Conservation (phyloP, 2,113 vertebrate species). For the Nestor notabilis region DNA sequence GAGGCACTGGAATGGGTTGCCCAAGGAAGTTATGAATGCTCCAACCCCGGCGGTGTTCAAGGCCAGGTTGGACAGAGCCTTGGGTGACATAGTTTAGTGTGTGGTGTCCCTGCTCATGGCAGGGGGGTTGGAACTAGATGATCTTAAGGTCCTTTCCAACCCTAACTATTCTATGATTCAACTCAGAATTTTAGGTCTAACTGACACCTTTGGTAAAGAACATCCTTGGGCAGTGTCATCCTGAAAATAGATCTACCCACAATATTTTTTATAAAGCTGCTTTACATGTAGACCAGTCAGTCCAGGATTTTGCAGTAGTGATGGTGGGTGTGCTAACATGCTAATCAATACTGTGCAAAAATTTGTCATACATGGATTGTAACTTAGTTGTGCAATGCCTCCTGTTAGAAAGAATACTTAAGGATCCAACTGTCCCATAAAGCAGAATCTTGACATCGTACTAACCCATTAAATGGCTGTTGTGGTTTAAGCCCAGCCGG, state of each 20-base stretch:
- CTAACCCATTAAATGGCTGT: neutral
- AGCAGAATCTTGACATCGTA: neutral
- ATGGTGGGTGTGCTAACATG: neutral
- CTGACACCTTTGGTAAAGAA: neutral
- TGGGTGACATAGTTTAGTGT: too few relatives aligned
- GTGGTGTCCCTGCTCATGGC: too few relatives aligned
- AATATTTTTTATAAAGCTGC: neutral
- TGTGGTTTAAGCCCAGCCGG: too few relatives aligned
- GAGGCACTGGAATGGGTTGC: too few relatives aligned
- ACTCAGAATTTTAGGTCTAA: neutral
- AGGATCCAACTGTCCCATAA: neutral
- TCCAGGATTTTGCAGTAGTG: neutral
- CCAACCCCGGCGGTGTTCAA: too few relatives aligned
- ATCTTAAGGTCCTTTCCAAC: too few relatives aligned
- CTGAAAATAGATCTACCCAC: neutral
- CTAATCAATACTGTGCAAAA: neutral
- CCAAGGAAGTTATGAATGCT: too few relatives aligned
- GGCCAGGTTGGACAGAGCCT: too few relatives aligned
- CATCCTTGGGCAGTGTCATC: neutral
- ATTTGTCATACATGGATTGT: neutral
- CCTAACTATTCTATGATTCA: too few relatives aligned
- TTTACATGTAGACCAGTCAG: rapidly evolving
- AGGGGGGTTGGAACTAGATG: too few relatives aligned
- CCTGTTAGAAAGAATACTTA: neutral
- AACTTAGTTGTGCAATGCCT: neutral